Evolutionary conservation across 2,113 vertebrate species (phyloP).

Genomic region (Atlantisia rogersi): DNA sequence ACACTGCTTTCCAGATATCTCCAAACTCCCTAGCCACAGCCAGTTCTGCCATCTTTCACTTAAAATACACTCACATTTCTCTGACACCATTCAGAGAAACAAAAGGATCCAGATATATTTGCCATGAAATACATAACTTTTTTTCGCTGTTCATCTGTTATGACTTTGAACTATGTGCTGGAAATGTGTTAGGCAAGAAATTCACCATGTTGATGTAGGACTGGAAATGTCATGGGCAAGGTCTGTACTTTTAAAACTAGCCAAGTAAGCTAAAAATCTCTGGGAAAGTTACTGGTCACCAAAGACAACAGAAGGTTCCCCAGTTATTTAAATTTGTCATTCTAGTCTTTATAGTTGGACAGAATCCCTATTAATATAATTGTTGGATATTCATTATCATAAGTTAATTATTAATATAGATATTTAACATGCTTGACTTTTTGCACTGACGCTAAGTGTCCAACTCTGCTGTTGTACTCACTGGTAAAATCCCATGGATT

Average conservation of each 20-base stretch:
- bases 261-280: background rate
- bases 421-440: background rate
- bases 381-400: background rate
- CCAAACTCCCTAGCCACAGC: background rate
- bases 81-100: background rate
- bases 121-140: background rate
- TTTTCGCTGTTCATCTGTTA: background rate
- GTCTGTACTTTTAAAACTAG: background rate
- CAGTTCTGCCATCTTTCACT: background rate
- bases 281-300: background rate
- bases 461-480: background rate
- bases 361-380: background rate
- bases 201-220: background rate
- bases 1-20: background rate
- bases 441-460: background rate
- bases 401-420: background rate
- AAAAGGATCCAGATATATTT: background rate
- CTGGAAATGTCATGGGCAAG: background rate
- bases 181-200: background rate
- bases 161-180: accelerated
- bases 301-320: background rate
- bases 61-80: background rate
- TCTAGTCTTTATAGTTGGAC: background rate
- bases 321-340: background rate
- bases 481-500: background rate